phyloP scores from a whole-genome alignment of 2,888 invertebrate genomes.

The Rhodophaea formosa region DNA sequence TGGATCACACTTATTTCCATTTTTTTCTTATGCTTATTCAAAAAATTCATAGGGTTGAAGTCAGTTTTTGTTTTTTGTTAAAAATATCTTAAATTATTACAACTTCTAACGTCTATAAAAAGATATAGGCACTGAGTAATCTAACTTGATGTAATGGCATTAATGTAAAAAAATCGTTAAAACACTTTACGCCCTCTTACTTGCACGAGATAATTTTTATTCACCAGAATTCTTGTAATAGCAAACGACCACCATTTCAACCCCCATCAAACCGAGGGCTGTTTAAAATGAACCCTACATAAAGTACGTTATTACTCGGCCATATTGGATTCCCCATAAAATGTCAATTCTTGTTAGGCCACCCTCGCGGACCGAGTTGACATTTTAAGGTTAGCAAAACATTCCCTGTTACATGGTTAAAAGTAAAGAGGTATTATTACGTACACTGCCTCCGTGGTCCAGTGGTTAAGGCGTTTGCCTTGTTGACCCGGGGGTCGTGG shows the following conservation, averaged over 20 bases:
- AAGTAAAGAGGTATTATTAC: too few species aligned
- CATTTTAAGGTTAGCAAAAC: neutral
- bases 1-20: too few species aligned
- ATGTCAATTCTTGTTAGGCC: neutral
- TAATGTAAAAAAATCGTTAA: neutral
- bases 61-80: too few species aligned
- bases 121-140: too few species aligned
- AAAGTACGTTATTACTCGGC: neutral
- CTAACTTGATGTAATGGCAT: too few species aligned
- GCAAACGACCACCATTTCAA: neutral
- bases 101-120: neutral
- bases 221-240: neutral
- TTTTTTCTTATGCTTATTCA: too few species aligned
- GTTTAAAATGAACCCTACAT: slow-evolving; percentile 1
- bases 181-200: neutral
- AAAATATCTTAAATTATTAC: neutral
- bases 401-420: neutral
- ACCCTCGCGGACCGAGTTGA: neutral
- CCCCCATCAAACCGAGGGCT: neutral
- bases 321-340: slow-evolving; percentile 9
- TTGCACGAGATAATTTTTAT: neutral
- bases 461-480: too few species aligned
- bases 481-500: too few species aligned
- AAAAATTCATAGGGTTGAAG: too few species aligned
- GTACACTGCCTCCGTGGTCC: too few species aligned